Conservation (phyloP, 1,140 invertebrate species). For the Lepidotrigona ventralis region DNA sequence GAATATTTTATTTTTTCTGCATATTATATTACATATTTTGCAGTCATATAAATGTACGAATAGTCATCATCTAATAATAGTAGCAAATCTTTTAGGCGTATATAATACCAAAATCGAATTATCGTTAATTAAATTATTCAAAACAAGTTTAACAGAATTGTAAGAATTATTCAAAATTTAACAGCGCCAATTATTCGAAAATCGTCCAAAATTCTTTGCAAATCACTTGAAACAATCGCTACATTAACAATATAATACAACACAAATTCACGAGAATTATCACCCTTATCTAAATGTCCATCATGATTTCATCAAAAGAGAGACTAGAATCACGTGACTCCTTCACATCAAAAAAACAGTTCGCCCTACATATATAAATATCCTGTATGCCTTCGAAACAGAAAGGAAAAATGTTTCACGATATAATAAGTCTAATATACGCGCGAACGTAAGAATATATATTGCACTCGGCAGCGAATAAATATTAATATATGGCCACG, state of each 20-base stretch:
- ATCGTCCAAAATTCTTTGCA: not conserved
- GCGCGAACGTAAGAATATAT: conserved; percentile 4
- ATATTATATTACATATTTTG: too few relatives aligned
- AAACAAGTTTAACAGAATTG: too few relatives aligned
- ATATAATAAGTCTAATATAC: not conserved
- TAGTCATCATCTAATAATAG: too few relatives aligned
- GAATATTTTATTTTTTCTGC: too few relatives aligned
- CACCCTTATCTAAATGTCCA: not conserved
- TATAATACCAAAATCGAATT: not conserved
- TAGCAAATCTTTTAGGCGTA: too few relatives aligned
- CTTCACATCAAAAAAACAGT: not conserved
- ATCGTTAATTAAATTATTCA: not conserved
- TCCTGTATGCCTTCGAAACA: not conserved
- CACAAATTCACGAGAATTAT: not conserved
- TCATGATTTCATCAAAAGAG: not conserved
- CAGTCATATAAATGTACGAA: too few relatives aligned
- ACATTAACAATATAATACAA: not conserved
- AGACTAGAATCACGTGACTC: not conserved
- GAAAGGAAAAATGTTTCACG: not conserved
- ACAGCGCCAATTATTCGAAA: not conserved
- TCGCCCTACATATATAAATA: not conserved
- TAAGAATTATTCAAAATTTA: too few relatives aligned
- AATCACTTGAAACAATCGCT: not conserved
- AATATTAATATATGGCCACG: conserved; percentile 11
- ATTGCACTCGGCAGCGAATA: not conserved